Evolutionary conservation across 2,113 vertebrate species (phyloP).

Genomic region (Atractosteus spatula): DNA sequence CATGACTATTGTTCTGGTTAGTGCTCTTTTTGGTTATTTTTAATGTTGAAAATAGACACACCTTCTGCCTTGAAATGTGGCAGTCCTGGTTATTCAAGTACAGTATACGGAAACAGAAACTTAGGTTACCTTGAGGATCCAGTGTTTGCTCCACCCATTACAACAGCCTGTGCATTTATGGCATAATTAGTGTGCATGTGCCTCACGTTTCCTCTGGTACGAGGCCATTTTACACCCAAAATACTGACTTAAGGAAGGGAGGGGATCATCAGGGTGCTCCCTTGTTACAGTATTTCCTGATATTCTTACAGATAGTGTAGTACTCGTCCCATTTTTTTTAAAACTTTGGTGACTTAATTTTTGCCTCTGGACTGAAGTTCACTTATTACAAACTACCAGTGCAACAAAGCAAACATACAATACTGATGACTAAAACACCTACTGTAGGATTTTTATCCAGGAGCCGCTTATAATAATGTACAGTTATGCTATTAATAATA

Average conservation of each 20-base stretch:
- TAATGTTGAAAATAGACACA: not conserved
- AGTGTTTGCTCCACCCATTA: conserved; percentile 31
- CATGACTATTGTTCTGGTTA: not conserved
- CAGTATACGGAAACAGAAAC: conserved; percentile 8
- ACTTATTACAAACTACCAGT: too few species aligned
- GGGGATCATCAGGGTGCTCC: too few species aligned
- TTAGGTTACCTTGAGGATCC: conserved; percentile 9
- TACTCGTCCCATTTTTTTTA: too few species aligned
- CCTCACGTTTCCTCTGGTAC: conserved; percentile 10
- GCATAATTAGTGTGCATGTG: not conserved
- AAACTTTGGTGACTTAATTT: too few species aligned
- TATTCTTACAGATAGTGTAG: too few species aligned
- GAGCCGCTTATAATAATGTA: too few species aligned
- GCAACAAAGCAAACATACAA: too few species aligned
- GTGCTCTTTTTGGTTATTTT: not conserved
- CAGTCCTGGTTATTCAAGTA: conserved; percentile 46
- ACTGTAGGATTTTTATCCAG: too few species aligned
- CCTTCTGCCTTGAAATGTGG: conserved; percentile 42
- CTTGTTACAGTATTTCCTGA: too few species aligned
- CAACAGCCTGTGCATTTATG: conserved; percentile 2
- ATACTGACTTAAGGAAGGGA: not conserved
- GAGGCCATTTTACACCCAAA: conserved; percentile 24
- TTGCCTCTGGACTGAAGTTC: too few species aligned
- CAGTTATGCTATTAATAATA: too few species aligned
- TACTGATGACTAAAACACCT: too few species aligned